phyloP scores from a whole-genome alignment of 2,113 vertebrate genomes.

The Elaphurus davidianus region DNA sequence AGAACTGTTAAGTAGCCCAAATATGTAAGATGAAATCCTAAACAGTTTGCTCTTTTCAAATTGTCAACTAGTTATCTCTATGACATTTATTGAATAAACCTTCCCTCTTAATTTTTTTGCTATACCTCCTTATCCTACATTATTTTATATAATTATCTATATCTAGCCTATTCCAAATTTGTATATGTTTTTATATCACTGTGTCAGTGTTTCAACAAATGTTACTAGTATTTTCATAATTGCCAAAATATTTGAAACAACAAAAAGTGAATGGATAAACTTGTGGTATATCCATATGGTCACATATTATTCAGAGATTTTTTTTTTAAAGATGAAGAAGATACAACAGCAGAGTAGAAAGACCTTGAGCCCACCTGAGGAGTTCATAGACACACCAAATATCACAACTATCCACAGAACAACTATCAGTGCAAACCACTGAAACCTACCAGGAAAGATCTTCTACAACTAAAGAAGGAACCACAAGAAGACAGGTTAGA shows the following conservation, averaged over 20 bases:
- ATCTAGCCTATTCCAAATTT: not conserved
- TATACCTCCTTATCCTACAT: not conserved
- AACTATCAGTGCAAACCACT: not conserved
- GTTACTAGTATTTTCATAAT: not conserved
- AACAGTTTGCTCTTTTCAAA: not conserved
- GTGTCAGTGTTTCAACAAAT: not conserved
- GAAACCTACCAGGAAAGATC: not conserved
- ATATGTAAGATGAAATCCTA: not conserved
- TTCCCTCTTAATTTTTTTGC: not conserved
- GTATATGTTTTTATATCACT: not conserved
- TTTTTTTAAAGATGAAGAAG: not conserved
- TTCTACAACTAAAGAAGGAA: not conserved
- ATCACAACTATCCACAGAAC: not conserved
- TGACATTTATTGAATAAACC: not conserved
- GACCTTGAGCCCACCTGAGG: not conserved
- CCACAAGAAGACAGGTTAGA: not conserved
- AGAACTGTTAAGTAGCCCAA: not conserved
- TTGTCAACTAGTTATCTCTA: not conserved
- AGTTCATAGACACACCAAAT: not conserved
- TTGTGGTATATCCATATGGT: not conserved
- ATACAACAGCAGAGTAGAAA: not conserved
- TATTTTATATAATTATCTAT: not conserved
- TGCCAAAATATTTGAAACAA: not conserved
- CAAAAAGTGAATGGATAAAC: not conserved
- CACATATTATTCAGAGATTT: not conserved